These are phyloP conservation scores for Stratiolaelaps scimitus DNA, from an alignment of 1,140 invertebrate genomes.

Conservation along the genomic window DNA sequence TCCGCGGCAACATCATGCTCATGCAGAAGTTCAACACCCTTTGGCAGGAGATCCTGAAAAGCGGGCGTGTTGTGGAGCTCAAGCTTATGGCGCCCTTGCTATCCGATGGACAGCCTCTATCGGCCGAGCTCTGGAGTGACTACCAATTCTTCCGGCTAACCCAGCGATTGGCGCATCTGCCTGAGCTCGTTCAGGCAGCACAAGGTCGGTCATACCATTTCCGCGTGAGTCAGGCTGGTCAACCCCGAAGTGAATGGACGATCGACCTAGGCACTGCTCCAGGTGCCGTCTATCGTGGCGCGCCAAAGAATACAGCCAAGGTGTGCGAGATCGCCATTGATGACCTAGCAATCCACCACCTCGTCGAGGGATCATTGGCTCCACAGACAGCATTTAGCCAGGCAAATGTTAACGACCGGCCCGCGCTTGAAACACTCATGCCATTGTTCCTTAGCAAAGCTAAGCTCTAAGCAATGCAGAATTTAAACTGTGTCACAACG, in stretches of 20 bases:
- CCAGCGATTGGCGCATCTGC: constrained; percentile 1
- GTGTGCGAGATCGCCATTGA: constrained; percentile 69
- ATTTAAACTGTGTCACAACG: background rate
- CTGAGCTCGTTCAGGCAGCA: background rate
- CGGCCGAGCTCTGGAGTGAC: constrained; percentile 1
- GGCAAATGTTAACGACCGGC: background rate
- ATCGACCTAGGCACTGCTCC: constrained; percentile 61
- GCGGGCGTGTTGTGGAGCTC: constrained; percentile 36
- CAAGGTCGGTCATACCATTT: constrained; percentile 1
- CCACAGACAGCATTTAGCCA: background rate
- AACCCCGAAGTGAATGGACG: constrained; percentile 47
- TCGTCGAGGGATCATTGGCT: background rate
- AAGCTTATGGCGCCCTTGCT: constrained; percentile 36
- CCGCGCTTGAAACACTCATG: background rate
- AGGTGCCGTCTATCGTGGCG: constrained; percentile 59
- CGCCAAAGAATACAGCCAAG: constrained; percentile 56
- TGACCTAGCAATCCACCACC: constrained; percentile 43
- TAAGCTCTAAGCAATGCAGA: background rate
- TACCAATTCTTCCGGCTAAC: constrained; percentile 19
- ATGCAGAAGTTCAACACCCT: constrained; percentile 61
- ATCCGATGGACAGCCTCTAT: constrained; percentile 29
- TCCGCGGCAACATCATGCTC: constrained; percentile 83
- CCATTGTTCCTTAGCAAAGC: constrained; percentile 10
- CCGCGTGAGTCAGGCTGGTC: background rate
- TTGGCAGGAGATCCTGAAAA: constrained; percentile 52